Percentiles rank a stretch among this genome's conserved stretches.
Conservation (phyloP, 2,888 invertebrate genomes). For the Heliconius cydno region DNA sequence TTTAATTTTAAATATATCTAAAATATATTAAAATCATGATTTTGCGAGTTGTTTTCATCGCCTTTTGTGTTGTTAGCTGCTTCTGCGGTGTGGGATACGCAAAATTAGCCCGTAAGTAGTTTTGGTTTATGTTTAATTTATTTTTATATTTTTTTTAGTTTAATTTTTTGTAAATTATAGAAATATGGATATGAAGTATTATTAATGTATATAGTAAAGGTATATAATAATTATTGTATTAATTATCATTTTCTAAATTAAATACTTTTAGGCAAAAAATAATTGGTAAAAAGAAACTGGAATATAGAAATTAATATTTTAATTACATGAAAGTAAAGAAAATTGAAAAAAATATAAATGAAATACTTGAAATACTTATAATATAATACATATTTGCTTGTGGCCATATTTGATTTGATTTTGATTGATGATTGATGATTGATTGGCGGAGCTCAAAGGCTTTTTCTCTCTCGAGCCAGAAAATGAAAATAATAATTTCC, state of each 20-base stretch:
- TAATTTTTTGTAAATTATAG: background rate
- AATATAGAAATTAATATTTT: too few species aligned
- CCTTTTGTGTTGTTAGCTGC: slow-evolving; percentile 55
- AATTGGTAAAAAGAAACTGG: too few species aligned
- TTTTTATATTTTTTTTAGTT: background rate
- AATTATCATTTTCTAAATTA: background rate
- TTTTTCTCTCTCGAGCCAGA: too few species aligned
- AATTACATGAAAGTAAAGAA: too few species aligned
- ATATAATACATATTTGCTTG: too few species aligned
- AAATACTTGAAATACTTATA: too few species aligned
- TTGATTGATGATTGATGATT: too few species aligned
- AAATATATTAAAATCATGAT: slow-evolving; percentile 57
- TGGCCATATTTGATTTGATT: too few species aligned
- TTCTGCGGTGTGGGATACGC: slow-evolving; percentile 58
- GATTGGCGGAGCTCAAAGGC: too few species aligned
- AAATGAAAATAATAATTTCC: too few species aligned
- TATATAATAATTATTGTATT: background rate
- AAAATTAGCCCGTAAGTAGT: slow-evolving; percentile 69
- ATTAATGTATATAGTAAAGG: background rate
- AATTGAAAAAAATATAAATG: too few species aligned
- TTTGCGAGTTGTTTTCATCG: slow-evolving; percentile 54
- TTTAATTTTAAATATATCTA: slow-evolving; percentile 34
- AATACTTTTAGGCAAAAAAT: too few species aligned
- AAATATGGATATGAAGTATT: background rate
- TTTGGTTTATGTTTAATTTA: background rate